Percentiles rank a stretch among this genome's conserved stretches.
These are phyloP conservation scores for Xenops minutus DNA, from an alignment of 2,797 vertebrate species.

Conservation along the genomic window DNA sequence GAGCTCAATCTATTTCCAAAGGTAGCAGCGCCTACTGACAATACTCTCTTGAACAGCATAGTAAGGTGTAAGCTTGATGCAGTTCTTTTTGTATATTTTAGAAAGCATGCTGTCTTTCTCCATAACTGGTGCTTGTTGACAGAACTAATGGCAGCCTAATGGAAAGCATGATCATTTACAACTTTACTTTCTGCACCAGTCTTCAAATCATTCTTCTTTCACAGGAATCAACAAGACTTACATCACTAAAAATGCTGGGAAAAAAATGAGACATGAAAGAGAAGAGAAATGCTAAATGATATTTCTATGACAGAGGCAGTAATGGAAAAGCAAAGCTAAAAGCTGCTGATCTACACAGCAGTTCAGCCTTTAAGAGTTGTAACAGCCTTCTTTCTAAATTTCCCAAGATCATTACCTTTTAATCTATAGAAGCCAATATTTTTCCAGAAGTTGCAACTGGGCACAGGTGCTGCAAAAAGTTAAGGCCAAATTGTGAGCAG, in stretches of 20 bases:
- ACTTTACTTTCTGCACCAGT: background rate
- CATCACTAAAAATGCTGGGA: background rate
- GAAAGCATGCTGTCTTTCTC: background rate
- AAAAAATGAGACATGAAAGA: background rate
- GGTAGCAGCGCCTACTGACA: background rate
- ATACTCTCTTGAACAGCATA: background rate
- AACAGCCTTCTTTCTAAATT: background rate
- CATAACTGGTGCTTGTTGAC: background rate
- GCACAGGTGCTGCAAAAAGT: background rate
- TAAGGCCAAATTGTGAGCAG: background rate
- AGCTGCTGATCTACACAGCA: background rate
- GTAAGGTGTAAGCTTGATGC: background rate
- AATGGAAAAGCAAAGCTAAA: background rate
- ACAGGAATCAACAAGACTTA: background rate
- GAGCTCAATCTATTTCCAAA: background rate
- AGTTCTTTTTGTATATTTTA: background rate
- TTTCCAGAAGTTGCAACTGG: background rate
- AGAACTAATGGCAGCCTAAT: background rate
- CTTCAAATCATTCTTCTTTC: background rate
- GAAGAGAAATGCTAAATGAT: background rate
- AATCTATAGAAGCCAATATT: background rate
- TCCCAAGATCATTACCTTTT: background rate
- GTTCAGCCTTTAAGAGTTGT: background rate
- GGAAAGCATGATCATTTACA: background rate
- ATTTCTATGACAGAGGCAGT: background rate